Evolutionary conservation across 1,140 invertebrate genomes (phyloP), one percentile per base, ranked within the genome.

Genomic region (Trissolcus basalis): DNA sequence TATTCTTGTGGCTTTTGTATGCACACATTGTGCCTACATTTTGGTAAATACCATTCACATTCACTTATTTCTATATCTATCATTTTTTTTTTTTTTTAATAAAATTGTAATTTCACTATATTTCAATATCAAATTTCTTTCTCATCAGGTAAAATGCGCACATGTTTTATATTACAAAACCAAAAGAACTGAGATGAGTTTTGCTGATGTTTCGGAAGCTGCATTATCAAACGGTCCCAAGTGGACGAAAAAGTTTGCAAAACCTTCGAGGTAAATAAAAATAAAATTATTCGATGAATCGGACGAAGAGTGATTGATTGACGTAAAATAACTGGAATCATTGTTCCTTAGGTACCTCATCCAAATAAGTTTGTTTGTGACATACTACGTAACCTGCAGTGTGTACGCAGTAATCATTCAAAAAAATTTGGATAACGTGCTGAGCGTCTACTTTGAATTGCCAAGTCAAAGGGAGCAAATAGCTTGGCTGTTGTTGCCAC

Each of bases 11-110:
- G 94, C 94, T 9, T 86, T 95, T 15, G 89, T 96, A 44, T 96
- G 95, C 90, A 96, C 95, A 7, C 94, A 96, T 88, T 96, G 95
- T 88, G 91, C 94, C 65, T 95, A 96, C 83, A 91, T 96, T 80
- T 87, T 96, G 81, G 94, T 96, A 90, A 92, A 92, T 35, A 51
- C 47, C 11, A 6, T 35, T 35, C 33, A 35, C 5, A 35, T 35
- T 35, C 33, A 35, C 10, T 35, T 35, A 35, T 35, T 5, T 35
- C 33, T 10, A 35, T 6, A 6, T 35, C 13, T 58, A 43, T 44
- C 39, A 19, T 16, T 27, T 4, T 39, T 43, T n/a, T n/a, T n/a
- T n/a, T n/a, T n/a, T n/a, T n/a, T n/a, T n/a, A n/a, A n/a, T n/a
- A n/a, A n/a, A n/a, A n/a, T n/a, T n/a, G n/a, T n/a, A n/a, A n/a